Evolutionary conservation across 1,140 invertebrate species (phyloP).

Genomic region (Dendroctonus valens): DNA sequence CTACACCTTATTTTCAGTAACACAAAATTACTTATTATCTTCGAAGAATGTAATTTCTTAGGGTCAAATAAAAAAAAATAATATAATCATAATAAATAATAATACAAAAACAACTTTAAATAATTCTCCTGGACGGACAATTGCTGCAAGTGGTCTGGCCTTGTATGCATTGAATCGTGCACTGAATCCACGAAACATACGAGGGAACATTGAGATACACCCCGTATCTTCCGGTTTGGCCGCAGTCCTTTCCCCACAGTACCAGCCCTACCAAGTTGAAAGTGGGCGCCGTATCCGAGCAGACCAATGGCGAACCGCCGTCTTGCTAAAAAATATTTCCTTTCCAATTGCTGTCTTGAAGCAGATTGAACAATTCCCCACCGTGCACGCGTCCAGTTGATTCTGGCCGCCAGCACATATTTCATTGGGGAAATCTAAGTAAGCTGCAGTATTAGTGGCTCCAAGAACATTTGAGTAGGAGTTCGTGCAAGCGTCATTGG

Average conservation of each 20-base stretch:
- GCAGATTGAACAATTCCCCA: conserved; percentile 20
- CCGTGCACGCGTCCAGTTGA: conserved; percentile 41
- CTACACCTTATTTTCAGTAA: too few species aligned
- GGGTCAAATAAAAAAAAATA: too few species aligned
- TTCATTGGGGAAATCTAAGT: conserved; percentile 39
- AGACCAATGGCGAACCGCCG: conserved; percentile 70
- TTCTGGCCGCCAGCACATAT: conserved; percentile 40
- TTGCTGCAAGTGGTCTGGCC: conserved; percentile 2
- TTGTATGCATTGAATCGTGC: conserved; percentile 21
- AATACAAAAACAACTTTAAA: too few species aligned
- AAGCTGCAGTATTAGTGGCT: conserved; percentile 25
- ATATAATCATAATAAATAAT: too few species aligned
- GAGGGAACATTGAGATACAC: conserved; percentile 41
- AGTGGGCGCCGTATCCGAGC: conserved; percentile 54
- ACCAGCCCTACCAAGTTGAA: conserved; percentile 67
- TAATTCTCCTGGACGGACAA: conserved; percentile 20
- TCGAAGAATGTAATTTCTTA: too few species aligned
- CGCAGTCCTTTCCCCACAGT: conserved; percentile 66
- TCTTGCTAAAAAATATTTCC: conserved; percentile 59
- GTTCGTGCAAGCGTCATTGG: conserved; percentile 33
- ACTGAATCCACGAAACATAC: conserved; percentile 41
- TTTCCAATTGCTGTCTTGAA: not conserved
- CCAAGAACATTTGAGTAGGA: conserved; percentile 37
- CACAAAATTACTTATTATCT: too few species aligned
- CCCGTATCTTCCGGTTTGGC: conserved; percentile 38